Evolutionary conservation across 2,797 vertebrate genomes (phyloP), one percentile per base, ranked within the genome.

Genomic region (Oryzias dopingdopingensis): DNA sequence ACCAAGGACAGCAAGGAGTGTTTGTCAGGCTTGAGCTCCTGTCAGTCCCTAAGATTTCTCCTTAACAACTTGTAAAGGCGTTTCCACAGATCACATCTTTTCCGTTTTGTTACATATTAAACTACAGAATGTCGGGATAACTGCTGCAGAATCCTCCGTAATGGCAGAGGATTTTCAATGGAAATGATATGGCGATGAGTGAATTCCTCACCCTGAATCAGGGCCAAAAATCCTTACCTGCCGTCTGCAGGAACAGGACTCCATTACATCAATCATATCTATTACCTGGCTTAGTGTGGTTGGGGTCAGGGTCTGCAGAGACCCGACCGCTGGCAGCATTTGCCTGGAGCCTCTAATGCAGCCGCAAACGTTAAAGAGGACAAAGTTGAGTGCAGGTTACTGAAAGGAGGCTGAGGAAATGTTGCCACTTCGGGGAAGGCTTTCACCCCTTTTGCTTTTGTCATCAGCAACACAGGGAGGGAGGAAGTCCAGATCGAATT

Each of bases 231-330:
- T 73, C 67, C 65, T 59, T 59, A 63, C 58, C 62, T 64, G 49
- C 65, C 23, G 15, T 51, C 32, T 68, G 63, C 22, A 60, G 56
- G 56, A 80, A 71, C 62, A 47, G 6, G 45, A 50, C 63, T 72
- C 53, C 42, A 8, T 66, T 42, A 56, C 69, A 83, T 88, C 75
- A 59, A 52, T 85, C 76, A 77, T 62, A 54, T 70, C 70, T 65
- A 75, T 81, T 79, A 72, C 74, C 56, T 67, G 58, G n/a, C 70
- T 45, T 44, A 72, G 75, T 83, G 78, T 43, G 77, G 59, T 56
- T 16, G 2, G 50, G 74, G 47, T 71, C 74, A 24, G 60, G 54
- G 54, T 51, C 65, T 56, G 64, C 17, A n/a, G 60, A 56, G 74
- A 63, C 53, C 32, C 78, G 75, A 82, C 68, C 52, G 68, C 75